These are phyloP conservation scores for Chaenogobius annularis DNA, from an alignment of 2,113 vertebrate species.

Conservation along the genomic window DNA sequence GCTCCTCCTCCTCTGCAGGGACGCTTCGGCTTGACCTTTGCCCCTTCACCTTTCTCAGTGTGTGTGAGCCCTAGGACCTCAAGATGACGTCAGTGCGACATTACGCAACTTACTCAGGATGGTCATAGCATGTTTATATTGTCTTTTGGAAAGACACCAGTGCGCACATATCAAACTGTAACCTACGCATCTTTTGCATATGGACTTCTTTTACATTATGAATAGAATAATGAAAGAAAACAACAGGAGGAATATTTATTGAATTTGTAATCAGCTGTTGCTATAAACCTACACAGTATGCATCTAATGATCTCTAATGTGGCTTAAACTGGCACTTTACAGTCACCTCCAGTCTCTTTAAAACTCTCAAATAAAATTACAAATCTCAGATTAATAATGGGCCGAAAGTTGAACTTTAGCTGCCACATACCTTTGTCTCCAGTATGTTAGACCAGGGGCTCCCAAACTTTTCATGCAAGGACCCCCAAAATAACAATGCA, in stretches of 20 bases:
- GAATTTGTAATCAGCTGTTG: neutral
- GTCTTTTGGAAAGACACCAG: neutral
- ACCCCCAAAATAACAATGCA: too few relatives aligned
- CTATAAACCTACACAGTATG: too few relatives aligned
- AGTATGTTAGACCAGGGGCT: too few relatives aligned
- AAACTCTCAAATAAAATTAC: too few relatives aligned
- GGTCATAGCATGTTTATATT: neutral
- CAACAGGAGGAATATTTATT: too few relatives aligned
- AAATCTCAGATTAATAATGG: too few relatives aligned
- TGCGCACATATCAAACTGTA: neutral
- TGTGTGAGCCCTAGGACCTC: constrained; percentile 53
- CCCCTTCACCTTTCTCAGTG: constrained; percentile 84
- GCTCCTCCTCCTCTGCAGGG: constrained; percentile 81
- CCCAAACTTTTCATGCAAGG: too few relatives aligned
- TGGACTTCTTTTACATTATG: neutral
- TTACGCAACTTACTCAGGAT: neutral
- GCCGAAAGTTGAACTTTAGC: too few relatives aligned
- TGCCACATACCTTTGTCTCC: too few relatives aligned
- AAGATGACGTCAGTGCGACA: neutral
- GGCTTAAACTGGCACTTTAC: too few relatives aligned
- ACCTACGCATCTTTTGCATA: neutral
- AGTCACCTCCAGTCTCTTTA: too few relatives aligned
- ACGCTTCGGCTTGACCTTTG: constrained; percentile 90
- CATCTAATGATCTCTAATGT: too few relatives aligned
- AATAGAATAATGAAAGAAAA: neutral